A percentile compares a stretch with the other conserved stretches of the same genome.
phyloP scores from a whole-genome alignment of 2,113 vertebrate genomes.

The Petrocephalus microphthalmus region DNA sequence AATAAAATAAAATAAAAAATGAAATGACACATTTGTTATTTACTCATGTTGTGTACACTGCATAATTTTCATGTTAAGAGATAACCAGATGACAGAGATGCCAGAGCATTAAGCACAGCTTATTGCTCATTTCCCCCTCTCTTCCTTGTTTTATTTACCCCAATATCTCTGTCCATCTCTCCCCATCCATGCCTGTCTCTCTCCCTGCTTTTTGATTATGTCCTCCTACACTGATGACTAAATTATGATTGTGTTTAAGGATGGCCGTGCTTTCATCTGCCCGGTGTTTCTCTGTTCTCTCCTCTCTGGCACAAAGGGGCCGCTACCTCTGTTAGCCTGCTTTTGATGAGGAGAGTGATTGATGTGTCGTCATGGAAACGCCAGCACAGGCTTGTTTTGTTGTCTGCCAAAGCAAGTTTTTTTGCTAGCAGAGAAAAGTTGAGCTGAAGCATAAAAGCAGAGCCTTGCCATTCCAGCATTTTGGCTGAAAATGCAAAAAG shows the following conservation, averaged over 20 bases:
- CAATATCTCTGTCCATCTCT: conserved; percentile 22
- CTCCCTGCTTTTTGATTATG: conserved; percentile 61
- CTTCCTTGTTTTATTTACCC: conserved; percentile 6
- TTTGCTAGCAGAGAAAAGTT: conserved; percentile 32
- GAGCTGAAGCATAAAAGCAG: background rate
- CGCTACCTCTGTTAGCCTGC: conserved; percentile 62
- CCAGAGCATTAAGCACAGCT: conserved; percentile 1
- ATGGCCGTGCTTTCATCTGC: conserved; percentile 81
- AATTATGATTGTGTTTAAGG: conserved; percentile 85
- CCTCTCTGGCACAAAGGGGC: conserved; percentile 68
- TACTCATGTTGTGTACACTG: background rate
- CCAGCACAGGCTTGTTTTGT: conserved; percentile 22
- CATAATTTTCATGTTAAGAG: background rate
- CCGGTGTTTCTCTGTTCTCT: conserved; percentile 64
- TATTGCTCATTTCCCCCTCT: conserved; percentile 30
- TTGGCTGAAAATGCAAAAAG: background rate
- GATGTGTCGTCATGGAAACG: conserved; percentile 70
- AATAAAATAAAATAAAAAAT: background rate
- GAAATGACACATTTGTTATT: background rate
- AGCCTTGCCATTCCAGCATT: background rate
- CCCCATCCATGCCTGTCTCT: background rate
- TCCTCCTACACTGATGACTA: conserved; percentile 75
- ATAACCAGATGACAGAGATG: background rate
- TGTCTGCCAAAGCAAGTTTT: conserved; percentile 38
- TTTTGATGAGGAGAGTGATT: conserved; percentile 78